Base-by-base conservation (phyloP, 2,113 vertebrate species). In the Aspidoscelis tigris region DNA sequence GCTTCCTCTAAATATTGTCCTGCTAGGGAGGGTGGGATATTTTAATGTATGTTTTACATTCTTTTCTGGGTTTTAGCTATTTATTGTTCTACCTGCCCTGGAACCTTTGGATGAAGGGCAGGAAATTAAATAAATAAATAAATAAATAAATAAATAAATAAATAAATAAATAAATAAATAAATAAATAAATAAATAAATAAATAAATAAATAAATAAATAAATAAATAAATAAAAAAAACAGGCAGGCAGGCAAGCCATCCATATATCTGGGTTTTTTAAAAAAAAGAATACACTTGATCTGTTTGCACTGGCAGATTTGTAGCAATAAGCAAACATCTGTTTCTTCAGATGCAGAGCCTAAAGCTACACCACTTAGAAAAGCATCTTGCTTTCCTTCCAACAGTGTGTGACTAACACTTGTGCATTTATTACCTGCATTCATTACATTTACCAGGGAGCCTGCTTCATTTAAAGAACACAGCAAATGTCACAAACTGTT, bases 271-370 rank as follows among this genome's bases (percentile, higher is more conserved):
- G 84, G 76, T 47, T 78, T 5, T 61, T 43, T 21, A 76, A 65
- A 79, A 43, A 21, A 76, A 65, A 79, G 22, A 47, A 70, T 88
- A 82, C 2, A 41, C 33, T 87, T 41, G 64, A 87, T 94, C 86
- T 91, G 89, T 90, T 90, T 90, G 87, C 80, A 89, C 66, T 85
- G 86, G 82, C 88, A 91, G 89, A 90, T 92, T 94, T 83, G 84
- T 89, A 87, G 83, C 88, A 88, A 69, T 41, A 55, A 8, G 78
- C 87, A 92, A 94, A 91, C 84, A 93, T 82, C 14, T 79, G 1
- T 92, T 92, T 91, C 92, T 93, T 87, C 84, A 91, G 68, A 89
- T 90, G 78, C 85, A 87, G 87, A 91, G 78, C 78, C 71, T 74
- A 75, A 73, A 85, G 70, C 70, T 91, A 84, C 88, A 87, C 81